Base-by-base conservation (phyloP, 2,113 vertebrate species). In the Pithys albifrons region DNA sequence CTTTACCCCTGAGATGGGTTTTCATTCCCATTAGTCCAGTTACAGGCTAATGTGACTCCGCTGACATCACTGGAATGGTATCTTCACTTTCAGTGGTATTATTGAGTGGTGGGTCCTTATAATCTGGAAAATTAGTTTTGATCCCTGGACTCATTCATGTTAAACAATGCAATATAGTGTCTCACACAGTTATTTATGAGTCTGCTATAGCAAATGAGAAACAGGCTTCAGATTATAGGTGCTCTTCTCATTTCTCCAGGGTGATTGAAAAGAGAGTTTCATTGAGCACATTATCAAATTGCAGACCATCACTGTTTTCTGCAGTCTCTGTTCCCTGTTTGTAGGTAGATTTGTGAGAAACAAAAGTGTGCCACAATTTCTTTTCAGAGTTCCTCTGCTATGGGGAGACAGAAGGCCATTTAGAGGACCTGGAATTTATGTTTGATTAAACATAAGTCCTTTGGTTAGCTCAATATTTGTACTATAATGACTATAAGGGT, bases 21-120 rank as follows among this genome's bases (percentile, higher is more conserved):
- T 94, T 81, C 65, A 67, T 49, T 95, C 87, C 91, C 80, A 37
- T 95, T 95, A 75, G 57, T 78, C 61, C 75, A 86, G 75, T 75
- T 87, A 69, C 2, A 85, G 45, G 45, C 37, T 65, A 48, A 41
- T 76, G n/a, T 85, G 66, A 54, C 62, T 89, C 58, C 19, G 31
- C 54, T 65, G 91, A 73, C 76, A 89, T 72, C 45, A 5, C 49
- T 86, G 71, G 85, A 83, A 43, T 86, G 55, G 51, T 67, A 33
- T 27, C 55, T 57, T 88, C 10, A 20, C 72, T 73, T 20, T 65
- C 90, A 78, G 33, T 55, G 55, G 12, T 78, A 28, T 69, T 72
- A 91, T 45, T 0, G 1, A 89, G 48, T 61, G n/a, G 45, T 2
- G 6, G 37, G 87, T 91, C 71, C 48, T 75, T 64, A 8, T 52